Evolutionary conservation across 1,140 invertebrate species (phyloP).

Genomic region (Drosophila sulfurigaster): DNA sequence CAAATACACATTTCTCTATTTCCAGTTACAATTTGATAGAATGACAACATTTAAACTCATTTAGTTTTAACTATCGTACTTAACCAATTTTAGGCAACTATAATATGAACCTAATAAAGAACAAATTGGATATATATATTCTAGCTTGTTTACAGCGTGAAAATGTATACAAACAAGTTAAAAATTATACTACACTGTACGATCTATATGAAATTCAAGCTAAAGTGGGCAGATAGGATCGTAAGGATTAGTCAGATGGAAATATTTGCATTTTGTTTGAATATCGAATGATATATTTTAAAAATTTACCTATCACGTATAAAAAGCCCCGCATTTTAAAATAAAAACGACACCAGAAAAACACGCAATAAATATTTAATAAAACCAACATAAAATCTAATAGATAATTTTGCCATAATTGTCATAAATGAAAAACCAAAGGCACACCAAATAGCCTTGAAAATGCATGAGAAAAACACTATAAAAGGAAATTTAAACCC

Average conservation of each 20-base stretch:
- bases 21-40: constrained; percentile 56
- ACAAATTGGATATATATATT: constrained; percentile 65
- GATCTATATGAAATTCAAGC: constrained; percentile 10
- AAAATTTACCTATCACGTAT: constrained; percentile 55
- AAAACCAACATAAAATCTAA: constrained; percentile 41
- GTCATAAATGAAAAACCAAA: constrained; percentile 50
- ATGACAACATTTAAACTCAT: constrained; percentile 63
- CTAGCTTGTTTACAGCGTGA: constrained; percentile 70
- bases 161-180: constrained; percentile 55
- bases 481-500: constrained; percentile 55
- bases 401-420: constrained; percentile 60
- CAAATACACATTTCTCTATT: constrained; percentile 37
- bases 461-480: constrained; percentile 54
- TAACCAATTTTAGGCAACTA: constrained; percentile 74
- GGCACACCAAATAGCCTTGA: constrained; percentile 80
- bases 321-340: constrained; percentile 54
- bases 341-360: constrained; percentile 44
- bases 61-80: constrained; percentile 75
- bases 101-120: constrained; percentile 73
- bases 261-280: constrained; percentile 48
- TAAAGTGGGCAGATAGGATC: constrained; percentile 9
- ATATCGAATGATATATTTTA: constrained; percentile 41
- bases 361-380: constrained; percentile 51
- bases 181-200: constrained; percentile 35
- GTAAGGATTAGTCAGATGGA: constrained; percentile 12